Conservation (phyloP, 1,140 invertebrate genomes). For the Brachionus paranguensis region DNA sequence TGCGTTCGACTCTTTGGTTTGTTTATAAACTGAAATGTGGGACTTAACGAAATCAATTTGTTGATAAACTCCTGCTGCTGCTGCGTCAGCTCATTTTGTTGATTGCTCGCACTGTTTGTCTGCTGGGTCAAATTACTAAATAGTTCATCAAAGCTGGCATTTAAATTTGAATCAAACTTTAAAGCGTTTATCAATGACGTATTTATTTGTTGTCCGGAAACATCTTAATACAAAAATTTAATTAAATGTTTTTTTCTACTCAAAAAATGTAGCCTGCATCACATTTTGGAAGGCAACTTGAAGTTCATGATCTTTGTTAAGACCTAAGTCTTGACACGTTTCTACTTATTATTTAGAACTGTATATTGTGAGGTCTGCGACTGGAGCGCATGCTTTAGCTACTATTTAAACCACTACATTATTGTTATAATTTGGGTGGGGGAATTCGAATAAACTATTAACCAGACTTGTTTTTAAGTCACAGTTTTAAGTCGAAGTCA, state of each 20-base stretch:
- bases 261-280: neutral
- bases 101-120: neutral
- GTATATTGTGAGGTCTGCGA: too few relatives aligned
- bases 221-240: neutral
- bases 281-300: too few relatives aligned
- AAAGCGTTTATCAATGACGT: constrained; percentile 28
- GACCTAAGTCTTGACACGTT: too few relatives aligned
- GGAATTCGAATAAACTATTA: too few relatives aligned
- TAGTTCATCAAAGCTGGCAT: neutral
- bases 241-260: too few relatives aligned
- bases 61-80: constrained; percentile 14
- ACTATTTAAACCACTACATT: too few relatives aligned
- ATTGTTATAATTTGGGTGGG: too few relatives aligned
- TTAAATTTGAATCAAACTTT: constrained; percentile 11
- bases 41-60: constrained; percentile 5
- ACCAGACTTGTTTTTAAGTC: too few relatives aligned
- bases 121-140: neutral
- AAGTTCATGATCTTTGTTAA: too few relatives aligned
- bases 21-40: constrained; percentile 4
- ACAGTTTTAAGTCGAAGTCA: too few relatives aligned
- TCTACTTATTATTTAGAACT: too few relatives aligned
- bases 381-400: too few relatives aligned
- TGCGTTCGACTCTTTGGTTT: constrained; percentile 20
- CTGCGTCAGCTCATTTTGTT: neutral
- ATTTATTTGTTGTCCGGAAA: neutral